Conservation (phyloP, 2,888 invertebrate species). For the Tholera decimalis region DNA sequence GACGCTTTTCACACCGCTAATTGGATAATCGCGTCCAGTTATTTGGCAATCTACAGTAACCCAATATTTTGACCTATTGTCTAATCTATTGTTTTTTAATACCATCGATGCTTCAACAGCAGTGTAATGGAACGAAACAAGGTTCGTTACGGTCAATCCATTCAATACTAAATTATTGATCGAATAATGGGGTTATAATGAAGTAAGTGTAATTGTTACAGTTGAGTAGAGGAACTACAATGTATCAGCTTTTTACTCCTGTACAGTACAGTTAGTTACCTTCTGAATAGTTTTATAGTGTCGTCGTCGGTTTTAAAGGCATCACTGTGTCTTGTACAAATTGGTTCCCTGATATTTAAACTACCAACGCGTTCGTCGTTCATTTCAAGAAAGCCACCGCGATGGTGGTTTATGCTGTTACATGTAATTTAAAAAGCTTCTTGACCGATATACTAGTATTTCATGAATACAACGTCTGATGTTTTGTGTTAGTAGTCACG, state of each 20-base stretch:
- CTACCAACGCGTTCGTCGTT: slow-evolving; percentile 2
- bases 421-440: neutral
- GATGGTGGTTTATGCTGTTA: neutral
- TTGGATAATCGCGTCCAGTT: slow-evolving; percentile 70
- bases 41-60: slow-evolving; percentile 64
- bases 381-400: neutral
- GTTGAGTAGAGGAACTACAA: slow-evolving; percentile 4
- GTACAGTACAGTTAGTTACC: slow-evolving; percentile 6
- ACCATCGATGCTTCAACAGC: slow-evolving; percentile 14
- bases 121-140: slow-evolving; percentile 46
- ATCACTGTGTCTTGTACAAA: neutral
- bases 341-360: neutral
- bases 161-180: neutral
- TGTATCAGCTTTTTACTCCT: neutral
- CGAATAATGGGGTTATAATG: neutral
- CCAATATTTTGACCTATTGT: slow-evolving; percentile 62
- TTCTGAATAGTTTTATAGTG: slow-evolving; percentile 14
- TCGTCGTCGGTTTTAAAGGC: slow-evolving; percentile 7
- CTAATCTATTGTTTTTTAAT: slow-evolving; percentile 51
- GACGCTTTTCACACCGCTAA: slow-evolving; percentile 67
- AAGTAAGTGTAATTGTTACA: slow-evolving; percentile 1
- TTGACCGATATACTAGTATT: slow-evolving; percentile 25
- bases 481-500: neutral
- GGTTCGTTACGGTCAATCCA: slow-evolving; percentile 46
- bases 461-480: slow-evolving; percentile 9